Evolutionary conservation across 2,888 invertebrate genomes (phyloP).

Genomic region (Cancer borealis): DNA sequence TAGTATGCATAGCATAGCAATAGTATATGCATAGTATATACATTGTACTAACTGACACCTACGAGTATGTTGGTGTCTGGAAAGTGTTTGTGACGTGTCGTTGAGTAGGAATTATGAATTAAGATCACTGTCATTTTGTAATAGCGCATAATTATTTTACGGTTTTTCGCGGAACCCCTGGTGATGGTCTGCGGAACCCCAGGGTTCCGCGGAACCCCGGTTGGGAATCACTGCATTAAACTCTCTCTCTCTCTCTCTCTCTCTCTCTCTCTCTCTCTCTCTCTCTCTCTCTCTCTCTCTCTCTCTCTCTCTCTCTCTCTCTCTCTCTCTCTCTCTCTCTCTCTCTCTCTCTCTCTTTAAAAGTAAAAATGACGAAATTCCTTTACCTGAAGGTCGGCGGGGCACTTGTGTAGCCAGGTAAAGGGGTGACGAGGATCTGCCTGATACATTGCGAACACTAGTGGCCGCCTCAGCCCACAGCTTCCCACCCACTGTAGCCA

Average conservation of each 20-base stretch:
- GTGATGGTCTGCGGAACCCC: no score
- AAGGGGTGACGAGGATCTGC: conserved; percentile 32
- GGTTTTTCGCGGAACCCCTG: no score
- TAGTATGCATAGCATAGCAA: no score
- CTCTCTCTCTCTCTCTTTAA: background rate
- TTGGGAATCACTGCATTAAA: no score
- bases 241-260: conserved; percentile 20
- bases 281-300: conserved; percentile 20
- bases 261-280: conserved; percentile 17
- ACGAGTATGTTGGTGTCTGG: no score
- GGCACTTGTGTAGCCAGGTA: conserved; percentile 55
- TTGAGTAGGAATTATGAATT: no score
- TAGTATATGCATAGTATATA: no score
- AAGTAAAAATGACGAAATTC: background rate
- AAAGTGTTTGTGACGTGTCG: no score
- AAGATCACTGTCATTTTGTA: no score
- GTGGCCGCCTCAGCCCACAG: conserved; percentile 66
- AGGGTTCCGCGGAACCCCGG: no score
- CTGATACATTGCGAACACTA: background rate
- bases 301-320: conserved; percentile 20
- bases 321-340: conserved; percentile 20
- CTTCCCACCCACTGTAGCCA: conserved; percentile 57
- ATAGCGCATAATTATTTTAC: no score
- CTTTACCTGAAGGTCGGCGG: conserved; percentile 41
- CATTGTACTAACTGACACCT: no score